A percentile compares a stretch with the other conserved stretches of the same genome.
Evolutionary conservation across 1,140 invertebrate species (phyloP).

Genomic region (Drosophila ohnishii): DNA sequence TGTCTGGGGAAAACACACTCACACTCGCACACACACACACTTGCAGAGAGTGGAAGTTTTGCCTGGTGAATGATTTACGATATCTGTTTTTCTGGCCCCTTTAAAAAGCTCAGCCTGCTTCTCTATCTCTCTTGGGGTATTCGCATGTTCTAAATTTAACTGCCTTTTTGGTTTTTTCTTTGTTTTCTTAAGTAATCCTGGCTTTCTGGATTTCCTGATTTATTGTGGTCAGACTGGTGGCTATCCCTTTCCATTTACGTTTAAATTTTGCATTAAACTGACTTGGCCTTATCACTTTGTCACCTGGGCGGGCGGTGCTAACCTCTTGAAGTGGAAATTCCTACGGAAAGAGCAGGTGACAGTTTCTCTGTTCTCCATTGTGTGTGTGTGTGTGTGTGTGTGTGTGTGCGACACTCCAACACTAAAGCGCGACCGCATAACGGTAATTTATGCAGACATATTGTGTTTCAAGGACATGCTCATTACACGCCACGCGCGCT

Average conservation of each 20-base stretch:
- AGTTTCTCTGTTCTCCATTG: slow-evolving; percentile 18
- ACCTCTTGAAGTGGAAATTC: slow-evolving; percentile 25
- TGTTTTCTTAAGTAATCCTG: slow-evolving; percentile 2
- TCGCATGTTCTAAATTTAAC: slow-evolving; percentile 4
- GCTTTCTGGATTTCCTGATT: slow-evolving; percentile 21
- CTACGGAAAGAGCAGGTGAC: slow-evolving; percentile 15
- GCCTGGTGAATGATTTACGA: slow-evolving; percentile 42
- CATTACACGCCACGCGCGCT: slow-evolving; percentile 73
- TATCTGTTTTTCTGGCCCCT: slow-evolving; percentile 31
- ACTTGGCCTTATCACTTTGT: slow-evolving; percentile 14
- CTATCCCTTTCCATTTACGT: slow-evolving; percentile 2
- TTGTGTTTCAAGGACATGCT: slow-evolving; percentile 80
- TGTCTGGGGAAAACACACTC: slow-evolving; percentile 12
- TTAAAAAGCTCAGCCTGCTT: slow-evolving; percentile 15
- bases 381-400: slow-evolving; percentile 5
- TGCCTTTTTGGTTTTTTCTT: background rate
- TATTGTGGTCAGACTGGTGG: background rate
- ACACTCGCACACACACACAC: background rate
- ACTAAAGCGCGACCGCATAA: slow-evolving; percentile 46
- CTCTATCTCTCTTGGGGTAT: slow-evolving; percentile 5
- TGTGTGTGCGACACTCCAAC: slow-evolving; percentile 17
- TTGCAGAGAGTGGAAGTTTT: slow-evolving; percentile 21
- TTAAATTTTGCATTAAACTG: slow-evolving; percentile 13
- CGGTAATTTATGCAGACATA: slow-evolving; percentile 76
- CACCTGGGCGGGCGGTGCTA: slow-evolving; percentile 19